These are phyloP conservation scores for Sylvietta virens DNA, from an alignment of 2,113 vertebrate genomes.

Conservation along the genomic window DNA sequence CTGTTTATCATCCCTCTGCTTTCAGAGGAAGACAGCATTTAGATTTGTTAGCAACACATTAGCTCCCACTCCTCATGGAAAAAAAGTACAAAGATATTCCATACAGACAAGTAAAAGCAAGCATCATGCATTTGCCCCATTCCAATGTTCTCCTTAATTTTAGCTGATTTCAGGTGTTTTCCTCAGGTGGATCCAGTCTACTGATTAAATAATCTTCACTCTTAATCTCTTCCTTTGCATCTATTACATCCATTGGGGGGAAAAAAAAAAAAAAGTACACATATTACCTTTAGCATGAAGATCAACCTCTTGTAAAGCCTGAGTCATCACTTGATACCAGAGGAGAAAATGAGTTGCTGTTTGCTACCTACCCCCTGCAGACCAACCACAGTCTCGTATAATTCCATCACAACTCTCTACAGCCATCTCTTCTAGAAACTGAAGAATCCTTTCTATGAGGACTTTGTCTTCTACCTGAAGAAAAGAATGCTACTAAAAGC, in stretches of 20 bases:
- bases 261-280: background rate
- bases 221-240: background rate
- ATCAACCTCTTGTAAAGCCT: background rate
- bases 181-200: background rate
- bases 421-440: background rate
- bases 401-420: background rate
- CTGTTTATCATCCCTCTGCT: background rate
- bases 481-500: background rate
- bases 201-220: background rate
- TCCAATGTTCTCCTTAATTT: background rate
- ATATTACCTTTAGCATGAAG: background rate
- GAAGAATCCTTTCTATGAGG: background rate
- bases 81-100: background rate
- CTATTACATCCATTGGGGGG: background rate
- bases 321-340: background rate
- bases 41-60: background rate
- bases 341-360: background rate
- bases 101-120: background rate
- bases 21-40: background rate
- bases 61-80: background rate
- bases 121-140: background rate
- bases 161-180: background rate
- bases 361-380: background rate
- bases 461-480: background rate
- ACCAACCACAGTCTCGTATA: fast-evolving